A percentile compares a stretch with the other conserved stretches of the same genome.
These are phyloP conservation scores for Nyctereutes procyonoides DNA, from an alignment of 2,113 vertebrate genomes.

Conservation along the genomic window DNA sequence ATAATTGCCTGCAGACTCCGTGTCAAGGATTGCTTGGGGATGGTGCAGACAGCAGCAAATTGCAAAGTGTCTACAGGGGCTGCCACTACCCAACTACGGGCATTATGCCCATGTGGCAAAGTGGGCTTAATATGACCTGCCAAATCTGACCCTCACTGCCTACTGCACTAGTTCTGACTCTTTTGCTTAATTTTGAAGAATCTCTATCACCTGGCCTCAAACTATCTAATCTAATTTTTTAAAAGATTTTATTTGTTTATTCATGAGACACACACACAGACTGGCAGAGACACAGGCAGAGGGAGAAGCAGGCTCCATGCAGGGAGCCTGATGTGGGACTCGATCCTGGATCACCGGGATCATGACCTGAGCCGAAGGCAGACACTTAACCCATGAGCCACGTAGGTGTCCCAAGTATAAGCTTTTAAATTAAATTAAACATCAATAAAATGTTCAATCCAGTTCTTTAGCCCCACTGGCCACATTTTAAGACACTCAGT, in stretches of 20 bases:
- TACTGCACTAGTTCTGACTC: background rate
- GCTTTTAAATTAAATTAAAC: background rate
- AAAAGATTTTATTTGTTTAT: too few species aligned
- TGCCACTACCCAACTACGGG: fast-evolving
- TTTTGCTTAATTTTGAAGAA: background rate
- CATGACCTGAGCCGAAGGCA: too few species aligned
- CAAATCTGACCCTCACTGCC: background rate
- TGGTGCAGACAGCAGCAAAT: background rate
- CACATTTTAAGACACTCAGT: background rate
- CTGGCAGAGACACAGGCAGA: too few species aligned
- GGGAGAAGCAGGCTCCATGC: too few species aligned
- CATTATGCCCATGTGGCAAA: too few species aligned
- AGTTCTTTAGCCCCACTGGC: background rate
- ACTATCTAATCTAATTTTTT: background rate
- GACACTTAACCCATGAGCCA: too few species aligned
- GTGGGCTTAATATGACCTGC: fast-evolving
- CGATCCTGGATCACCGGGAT: too few species aligned
- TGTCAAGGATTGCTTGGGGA: background rate
- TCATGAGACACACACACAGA: too few species aligned
- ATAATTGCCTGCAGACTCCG: background rate
- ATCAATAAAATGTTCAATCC: background rate
- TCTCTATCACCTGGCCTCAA: background rate
- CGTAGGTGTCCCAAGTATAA: too few species aligned
- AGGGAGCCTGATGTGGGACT: too few species aligned
- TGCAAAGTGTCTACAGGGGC: background rate